These are phyloP conservation scores for Diaphora mendica DNA, from an alignment of 2,888 invertebrate genomes.

Conservation along the genomic window DNA sequence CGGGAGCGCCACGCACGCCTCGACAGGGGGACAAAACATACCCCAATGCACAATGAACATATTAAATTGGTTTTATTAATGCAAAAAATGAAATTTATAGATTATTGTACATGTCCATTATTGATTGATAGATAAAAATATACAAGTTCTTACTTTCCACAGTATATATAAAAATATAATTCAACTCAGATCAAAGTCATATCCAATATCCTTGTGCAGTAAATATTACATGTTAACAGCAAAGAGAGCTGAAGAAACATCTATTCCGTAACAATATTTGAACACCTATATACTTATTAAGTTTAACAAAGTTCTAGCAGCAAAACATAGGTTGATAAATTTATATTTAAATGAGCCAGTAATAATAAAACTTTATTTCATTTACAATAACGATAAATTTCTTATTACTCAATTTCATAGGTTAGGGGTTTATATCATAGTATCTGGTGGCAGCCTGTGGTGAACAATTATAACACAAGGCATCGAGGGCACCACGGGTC, in stretches of 20 bases:
- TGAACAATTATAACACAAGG: constrained; percentile 53
- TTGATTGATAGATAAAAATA: constrained; percentile 84
- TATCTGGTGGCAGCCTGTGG: constrained; percentile 50
- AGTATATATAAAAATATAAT: constrained; percentile 85
- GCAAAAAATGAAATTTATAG: constrained; percentile 83
- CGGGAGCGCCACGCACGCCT: constrained; percentile 45
- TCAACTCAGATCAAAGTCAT: constrained; percentile 84
- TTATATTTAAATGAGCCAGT: constrained; percentile 82
- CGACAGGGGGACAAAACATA: constrained; percentile 63
- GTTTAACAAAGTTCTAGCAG: constrained; percentile 84
- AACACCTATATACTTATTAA: constrained; percentile 84
- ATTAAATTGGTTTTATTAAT: constrained; percentile 86
- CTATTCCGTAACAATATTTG: constrained; percentile 85
- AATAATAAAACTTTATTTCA: constrained; percentile 81
- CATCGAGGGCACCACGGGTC: constrained; percentile 42
- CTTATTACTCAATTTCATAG: constrained; percentile 73
- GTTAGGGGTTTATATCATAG: constrained; percentile 70
- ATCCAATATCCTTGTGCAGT: constrained; percentile 87
- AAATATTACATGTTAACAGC: constrained; percentile 80
- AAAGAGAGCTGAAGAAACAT: constrained; percentile 81
- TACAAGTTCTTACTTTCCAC: constrained; percentile 83
- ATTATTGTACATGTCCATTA: constrained; percentile 85
- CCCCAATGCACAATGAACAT: constrained; percentile 63
- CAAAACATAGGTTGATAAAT: constrained; percentile 78
- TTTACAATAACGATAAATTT: constrained; percentile 83